Evolutionary conservation across 2,888 invertebrate genomes (phyloP).

Genomic region (Tachina fera): DNA sequence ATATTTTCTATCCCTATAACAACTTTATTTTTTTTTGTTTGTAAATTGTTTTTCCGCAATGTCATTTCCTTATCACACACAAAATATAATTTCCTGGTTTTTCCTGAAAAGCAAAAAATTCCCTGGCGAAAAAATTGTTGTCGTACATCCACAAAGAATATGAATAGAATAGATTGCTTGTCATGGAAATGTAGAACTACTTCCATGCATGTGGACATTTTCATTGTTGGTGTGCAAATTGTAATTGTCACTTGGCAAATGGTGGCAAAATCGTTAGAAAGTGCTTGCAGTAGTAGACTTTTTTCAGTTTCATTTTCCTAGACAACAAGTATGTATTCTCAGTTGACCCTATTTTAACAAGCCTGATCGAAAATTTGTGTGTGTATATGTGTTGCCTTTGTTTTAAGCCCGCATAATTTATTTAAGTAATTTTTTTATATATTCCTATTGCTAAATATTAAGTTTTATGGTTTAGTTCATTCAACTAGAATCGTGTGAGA

Average conservation of each 20-base stretch:
- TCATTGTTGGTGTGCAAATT: background rate
- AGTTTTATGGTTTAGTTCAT: slow-evolving; percentile 33
- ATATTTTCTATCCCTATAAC: background rate
- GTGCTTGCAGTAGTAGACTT: slow-evolving; percentile 5
- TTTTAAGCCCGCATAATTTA: slow-evolving; percentile 52
- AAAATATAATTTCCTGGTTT: slow-evolving; percentile 49
- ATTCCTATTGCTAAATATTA: slow-evolving; percentile 23
- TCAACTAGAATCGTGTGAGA: background rate
- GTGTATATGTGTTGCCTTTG: background rate
- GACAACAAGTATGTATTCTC: slow-evolving; percentile 28
- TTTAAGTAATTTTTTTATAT: slow-evolving; percentile 13
- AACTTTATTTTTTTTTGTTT: background rate
- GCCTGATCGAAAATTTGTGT: slow-evolving; percentile 1
- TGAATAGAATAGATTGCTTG: background rate
- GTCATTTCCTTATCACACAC: slow-evolving; percentile 62
- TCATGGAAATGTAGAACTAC: slow-evolving; percentile 31
- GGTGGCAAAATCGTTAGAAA: slow-evolving; percentile 23
- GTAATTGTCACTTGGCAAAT: slow-evolving; percentile 47
- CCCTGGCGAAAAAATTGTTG: slow-evolving; percentile 24
- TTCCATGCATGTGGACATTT: background rate
- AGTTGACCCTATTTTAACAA: slow-evolving; percentile 31
- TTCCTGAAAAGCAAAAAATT: slow-evolving; percentile 12
- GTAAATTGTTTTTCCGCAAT: slow-evolving; percentile 43
- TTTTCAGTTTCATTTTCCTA: slow-evolving; percentile 26
- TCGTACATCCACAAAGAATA: slow-evolving; percentile 12